These are phyloP conservation scores for Zaprionus davidi DNA, from an alignment of 1,140 invertebrate genomes.

Conservation along the genomic window DNA sequence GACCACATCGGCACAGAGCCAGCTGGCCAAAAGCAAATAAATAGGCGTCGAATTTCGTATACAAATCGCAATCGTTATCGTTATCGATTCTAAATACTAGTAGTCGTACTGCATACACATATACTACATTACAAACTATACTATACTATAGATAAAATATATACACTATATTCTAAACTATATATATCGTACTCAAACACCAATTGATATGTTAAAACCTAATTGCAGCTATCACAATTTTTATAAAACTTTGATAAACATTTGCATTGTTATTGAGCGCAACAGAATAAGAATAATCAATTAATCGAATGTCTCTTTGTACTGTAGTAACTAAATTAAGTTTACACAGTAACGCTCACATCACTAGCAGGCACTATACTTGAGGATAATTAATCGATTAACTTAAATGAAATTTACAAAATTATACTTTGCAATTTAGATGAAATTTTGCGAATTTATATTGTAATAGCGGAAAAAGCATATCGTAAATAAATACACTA, in stretches of 20 bases:
- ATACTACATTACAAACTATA: constrained; percentile 22
- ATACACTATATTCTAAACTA: constrained; percentile 21
- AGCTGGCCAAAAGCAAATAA: constrained; percentile 83
- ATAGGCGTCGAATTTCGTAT: constrained; percentile 31
- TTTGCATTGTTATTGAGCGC: constrained; percentile 50
- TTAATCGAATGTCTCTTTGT: constrained; percentile 29
- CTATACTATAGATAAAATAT: constrained; percentile 9
- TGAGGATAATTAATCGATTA: neutral
- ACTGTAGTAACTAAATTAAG: constrained; percentile 44
- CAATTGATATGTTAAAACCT: constrained; percentile 26
- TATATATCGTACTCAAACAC: constrained; percentile 19
- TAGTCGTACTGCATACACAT: constrained; percentile 16
- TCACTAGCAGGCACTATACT: constrained; percentile 30
- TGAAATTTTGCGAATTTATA: constrained; percentile 32
- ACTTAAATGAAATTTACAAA: constrained; percentile 20
- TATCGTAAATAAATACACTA: constrained; percentile 11
- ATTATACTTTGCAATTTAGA: constrained; percentile 20
- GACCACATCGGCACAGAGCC: constrained; percentile 91
- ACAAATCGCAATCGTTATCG: constrained; percentile 39
- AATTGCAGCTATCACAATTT: constrained; percentile 16
- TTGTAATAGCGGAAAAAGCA: constrained; percentile 19
- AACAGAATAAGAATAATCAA: constrained; percentile 47
- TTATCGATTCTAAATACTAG: constrained; percentile 33
- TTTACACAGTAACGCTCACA: constrained; percentile 2
- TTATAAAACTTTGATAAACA: constrained; percentile 20